Conservation (phyloP, 35 echinoderm and acorn worm species). For the Hemicentrotus pulcherrimus region DNA sequence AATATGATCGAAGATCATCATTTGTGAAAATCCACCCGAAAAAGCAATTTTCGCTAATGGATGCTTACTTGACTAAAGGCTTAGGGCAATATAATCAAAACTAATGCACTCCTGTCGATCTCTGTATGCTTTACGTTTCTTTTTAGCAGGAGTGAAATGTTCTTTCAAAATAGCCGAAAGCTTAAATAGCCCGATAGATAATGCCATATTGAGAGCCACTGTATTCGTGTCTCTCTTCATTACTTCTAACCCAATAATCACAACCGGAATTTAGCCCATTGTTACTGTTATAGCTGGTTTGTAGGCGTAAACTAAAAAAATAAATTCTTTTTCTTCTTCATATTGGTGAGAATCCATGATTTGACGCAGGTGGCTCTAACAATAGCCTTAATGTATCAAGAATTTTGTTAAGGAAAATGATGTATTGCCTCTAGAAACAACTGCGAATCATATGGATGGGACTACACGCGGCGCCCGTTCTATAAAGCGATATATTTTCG, state of each 20-base stretch:
- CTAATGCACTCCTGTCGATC: background rate
- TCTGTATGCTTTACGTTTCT: background rate
- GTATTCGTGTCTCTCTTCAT: background rate
- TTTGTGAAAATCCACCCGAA: background rate
- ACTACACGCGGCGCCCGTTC: background rate
- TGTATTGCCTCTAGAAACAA: background rate
- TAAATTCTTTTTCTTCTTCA: too few relatives aligned
- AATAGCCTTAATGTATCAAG: background rate
- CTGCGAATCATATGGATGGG: background rate
- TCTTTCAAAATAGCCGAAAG: background rate
- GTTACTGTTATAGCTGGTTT: background rate
- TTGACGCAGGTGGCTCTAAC: background rate
- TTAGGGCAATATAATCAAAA: background rate
- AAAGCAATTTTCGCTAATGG: constrained; percentile 12
- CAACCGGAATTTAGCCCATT: background rate
- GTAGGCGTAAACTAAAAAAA: background rate
- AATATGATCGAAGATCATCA: background rate
- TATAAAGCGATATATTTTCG: background rate
- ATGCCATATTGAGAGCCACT: background rate
- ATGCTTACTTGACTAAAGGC: background rate
- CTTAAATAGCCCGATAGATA: background rate
- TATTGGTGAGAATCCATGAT: background rate
- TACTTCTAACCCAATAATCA: background rate
- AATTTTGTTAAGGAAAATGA: background rate
- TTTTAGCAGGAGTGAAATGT: background rate